Conservation (phyloP, 1,140 invertebrate species). For the Philopotamus ludificatus region DNA sequence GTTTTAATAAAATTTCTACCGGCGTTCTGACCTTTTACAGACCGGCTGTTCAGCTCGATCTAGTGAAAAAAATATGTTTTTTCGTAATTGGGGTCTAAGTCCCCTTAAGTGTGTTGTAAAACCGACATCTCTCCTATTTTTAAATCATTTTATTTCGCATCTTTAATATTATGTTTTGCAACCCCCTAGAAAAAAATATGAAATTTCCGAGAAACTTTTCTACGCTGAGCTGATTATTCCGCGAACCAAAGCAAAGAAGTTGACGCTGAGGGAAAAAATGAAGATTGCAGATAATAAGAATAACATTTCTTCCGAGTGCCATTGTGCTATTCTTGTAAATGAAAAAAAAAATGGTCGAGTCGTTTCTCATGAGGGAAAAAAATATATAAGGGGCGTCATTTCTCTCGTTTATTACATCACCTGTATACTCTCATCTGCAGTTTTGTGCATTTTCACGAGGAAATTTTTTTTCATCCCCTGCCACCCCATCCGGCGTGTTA, state of each 20-base stretch:
- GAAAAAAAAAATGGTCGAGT: constrained; percentile 11
- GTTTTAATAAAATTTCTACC: too few relatives aligned
- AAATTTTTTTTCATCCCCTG: background rate
- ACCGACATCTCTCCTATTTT: too few relatives aligned
- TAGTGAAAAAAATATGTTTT: too few relatives aligned
- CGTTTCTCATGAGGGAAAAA: constrained; percentile 7
- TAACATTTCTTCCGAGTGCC: constrained; percentile 30
- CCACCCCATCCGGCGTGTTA: too few relatives aligned
- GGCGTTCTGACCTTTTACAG: too few relatives aligned
- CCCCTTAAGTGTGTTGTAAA: too few relatives aligned
- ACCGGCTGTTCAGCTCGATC: too few relatives aligned
- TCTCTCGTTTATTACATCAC: constrained; percentile 19
- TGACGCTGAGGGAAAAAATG: constrained; percentile 19
- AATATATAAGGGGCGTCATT: constrained; percentile 3
- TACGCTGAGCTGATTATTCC: constrained; percentile 1
- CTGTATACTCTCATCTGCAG: background rate
- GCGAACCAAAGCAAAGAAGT: constrained; percentile 16
- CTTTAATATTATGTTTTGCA: too few relatives aligned
- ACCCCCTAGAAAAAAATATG: too few relatives aligned
- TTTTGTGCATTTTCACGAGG: background rate
- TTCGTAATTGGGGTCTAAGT: too few relatives aligned
- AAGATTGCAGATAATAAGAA: constrained; percentile 29
- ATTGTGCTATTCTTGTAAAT: constrained; percentile 21
- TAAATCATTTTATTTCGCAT: too few relatives aligned
- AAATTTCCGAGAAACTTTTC: too few relatives aligned